Percentiles rank a stretch among this genome's conserved stretches.
Evolutionary conservation across 2,113 vertebrate genomes (phyloP).

Genomic region (Lophius piscatorius): DNA sequence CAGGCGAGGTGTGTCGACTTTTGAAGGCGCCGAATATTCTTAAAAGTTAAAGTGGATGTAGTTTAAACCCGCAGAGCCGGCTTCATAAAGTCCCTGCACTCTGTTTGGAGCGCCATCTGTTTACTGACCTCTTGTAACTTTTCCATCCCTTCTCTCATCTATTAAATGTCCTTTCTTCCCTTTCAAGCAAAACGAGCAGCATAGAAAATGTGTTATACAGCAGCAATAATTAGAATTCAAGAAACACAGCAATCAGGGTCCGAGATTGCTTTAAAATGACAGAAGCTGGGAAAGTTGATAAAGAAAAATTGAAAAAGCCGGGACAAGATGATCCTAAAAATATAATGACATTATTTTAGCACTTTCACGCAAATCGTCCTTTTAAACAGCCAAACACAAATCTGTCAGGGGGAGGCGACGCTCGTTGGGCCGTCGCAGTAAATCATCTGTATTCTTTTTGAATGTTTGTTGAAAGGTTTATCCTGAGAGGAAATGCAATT

Average conservation of each 20-base stretch:
- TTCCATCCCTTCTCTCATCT: constrained; percentile 41
- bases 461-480: too few relatives aligned
- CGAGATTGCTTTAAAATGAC: constrained; percentile 81
- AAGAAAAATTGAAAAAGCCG: constrained; percentile 58
- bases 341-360: constrained; percentile 71
- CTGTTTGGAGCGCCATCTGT: constrained; percentile 10
- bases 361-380: constrained; percentile 62
- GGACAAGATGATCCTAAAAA: constrained; percentile 61
- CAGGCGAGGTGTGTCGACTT: background rate
- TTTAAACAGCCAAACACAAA: constrained; percentile 53
- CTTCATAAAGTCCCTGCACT: constrained; percentile 2
- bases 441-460: constrained; percentile 34
- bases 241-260: constrained; percentile 75
- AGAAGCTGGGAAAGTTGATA: constrained; percentile 69
- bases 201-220: constrained; percentile 55
- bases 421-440: background rate
- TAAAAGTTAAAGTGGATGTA: background rate
- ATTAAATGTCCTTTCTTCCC: constrained; percentile 55
- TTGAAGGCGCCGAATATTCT: background rate
- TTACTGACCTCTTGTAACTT: constrained; percentile 43
- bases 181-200: constrained; percentile 46
- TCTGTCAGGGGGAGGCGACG: constrained; percentile 13
- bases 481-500: too few relatives aligned
- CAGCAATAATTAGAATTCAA: constrained; percentile 74
- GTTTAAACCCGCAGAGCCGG: background rate